Evolutionary conservation across 2,888 invertebrate genomes (phyloP).

Genomic region (Elaeidobius kamerunicus): DNA sequence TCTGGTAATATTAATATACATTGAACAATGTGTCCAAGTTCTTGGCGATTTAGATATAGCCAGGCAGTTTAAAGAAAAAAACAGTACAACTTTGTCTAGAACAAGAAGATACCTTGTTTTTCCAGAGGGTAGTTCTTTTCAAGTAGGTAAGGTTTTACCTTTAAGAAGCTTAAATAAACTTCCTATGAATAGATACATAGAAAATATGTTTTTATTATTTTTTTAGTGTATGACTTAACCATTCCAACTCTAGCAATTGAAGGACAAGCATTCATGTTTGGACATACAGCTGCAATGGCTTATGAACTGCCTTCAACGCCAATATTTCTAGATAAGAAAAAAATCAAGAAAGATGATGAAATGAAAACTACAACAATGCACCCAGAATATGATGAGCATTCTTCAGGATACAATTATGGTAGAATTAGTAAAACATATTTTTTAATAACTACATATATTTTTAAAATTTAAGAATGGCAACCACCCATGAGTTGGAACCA

Average conservation of each 20-base stretch:
- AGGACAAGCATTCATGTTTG: slow-evolving; percentile 62
- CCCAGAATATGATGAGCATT: slow-evolving; percentile 3
- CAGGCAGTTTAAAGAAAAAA: slow-evolving; percentile 28
- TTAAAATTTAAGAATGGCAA: neutral
- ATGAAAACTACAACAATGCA: slow-evolving; percentile 20
- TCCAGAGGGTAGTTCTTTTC: slow-evolving; percentile 45
- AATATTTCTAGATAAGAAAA: slow-evolving; percentile 29
- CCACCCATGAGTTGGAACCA: neutral
- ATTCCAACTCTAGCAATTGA: slow-evolving; percentile 52
- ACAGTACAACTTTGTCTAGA: slow-evolving; percentile 34
- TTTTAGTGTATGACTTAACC: slow-evolving; percentile 61
- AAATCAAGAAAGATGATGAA: slow-evolving; percentile 21
- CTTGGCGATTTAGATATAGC: slow-evolving; percentile 34
- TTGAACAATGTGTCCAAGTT: slow-evolving; percentile 6
- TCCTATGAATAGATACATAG: neutral
- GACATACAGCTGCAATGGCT: slow-evolving; percentile 72
- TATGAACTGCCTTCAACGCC: slow-evolving; percentile 62
- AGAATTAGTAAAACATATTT: no score
- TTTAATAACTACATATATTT: no score
- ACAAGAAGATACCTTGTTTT: slow-evolving; percentile 37
- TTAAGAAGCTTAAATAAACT: no score
- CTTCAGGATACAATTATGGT: no score
- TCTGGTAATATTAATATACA: neutral
- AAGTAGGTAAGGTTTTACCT: slow-evolving; percentile 43
- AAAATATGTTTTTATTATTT: neutral